Evolutionary conservation across 2,888 invertebrate genomes (phyloP), one percentile per base, ranked within the genome.

Genomic region (Petrophora chlorosata): DNA sequence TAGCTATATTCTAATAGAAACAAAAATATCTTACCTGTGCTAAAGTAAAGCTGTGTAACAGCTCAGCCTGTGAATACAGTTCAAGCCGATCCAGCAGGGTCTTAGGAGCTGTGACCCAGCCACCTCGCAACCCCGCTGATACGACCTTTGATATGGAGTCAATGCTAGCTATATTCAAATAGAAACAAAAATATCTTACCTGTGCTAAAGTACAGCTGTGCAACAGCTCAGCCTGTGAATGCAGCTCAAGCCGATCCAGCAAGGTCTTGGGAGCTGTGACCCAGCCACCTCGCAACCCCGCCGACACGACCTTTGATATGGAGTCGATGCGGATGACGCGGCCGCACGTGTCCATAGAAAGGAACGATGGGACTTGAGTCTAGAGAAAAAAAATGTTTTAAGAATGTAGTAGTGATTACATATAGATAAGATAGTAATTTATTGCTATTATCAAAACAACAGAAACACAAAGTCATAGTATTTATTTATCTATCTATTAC

Each of bases 241-340:
- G 95, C 14, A 95, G 82, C 65, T 94, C 93, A 23, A 95, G 79
- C 15, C 92, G 87, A 7, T 92, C 83, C 3, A 95, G 79, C 13
- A 96, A 69, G 0, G 92, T 91, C 29, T 91, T 88, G 0, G 96
- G 94, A 0, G 94, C 96, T 0, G 94, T 95, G 16, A 95, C 85
- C 88, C 94, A 94, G 8, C 95, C 96, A 0, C 95, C 78, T 53
- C 96, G 91, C 32, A 96, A 78, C 0, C 96, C 95, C 8, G 49
- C 43, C 0, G 49, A 50, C 3, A 50, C 73, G 15, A 94, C 92
- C 87, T 96, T 96, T 0, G 95, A 95, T 64, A 95, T 91, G 0
- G 96, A 95, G 81, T 96, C 96, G 61, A 95, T 87, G 17, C 96
- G 91, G 13, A 96, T 74, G 2, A 96, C 96, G 17, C 96, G 91